Evolutionary conservation across 1,140 invertebrate genomes (phyloP).

Genomic region (Solenopsis fugax): DNA sequence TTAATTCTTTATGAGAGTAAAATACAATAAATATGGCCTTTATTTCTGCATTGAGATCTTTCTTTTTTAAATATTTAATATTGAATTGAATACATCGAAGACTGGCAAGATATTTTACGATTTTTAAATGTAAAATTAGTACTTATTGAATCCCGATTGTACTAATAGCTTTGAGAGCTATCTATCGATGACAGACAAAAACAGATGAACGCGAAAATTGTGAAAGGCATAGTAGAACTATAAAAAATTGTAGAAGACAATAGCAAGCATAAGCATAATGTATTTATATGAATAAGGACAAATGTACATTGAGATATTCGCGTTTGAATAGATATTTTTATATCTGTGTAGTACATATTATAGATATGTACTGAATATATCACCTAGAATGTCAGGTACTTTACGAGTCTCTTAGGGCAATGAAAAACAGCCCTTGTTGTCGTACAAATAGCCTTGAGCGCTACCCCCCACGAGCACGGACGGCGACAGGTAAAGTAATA

Average conservation of each 20-base stretch:
- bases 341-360: too few species aligned
- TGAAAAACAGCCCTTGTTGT: conserved; percentile 77
- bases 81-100: not conserved
- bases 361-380: conserved; percentile 2
- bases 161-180: not conserved
- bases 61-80: not conserved
- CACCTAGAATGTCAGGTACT: conserved; percentile 52
- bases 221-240: not conserved
- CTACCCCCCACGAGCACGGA: conserved; percentile 73
- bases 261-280: not conserved
- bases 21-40: not conserved
- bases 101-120: not conserved
- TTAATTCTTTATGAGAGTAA: not conserved
- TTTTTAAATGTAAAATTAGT: not conserved
- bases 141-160: not conserved
- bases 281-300: conserved; percentile 1
- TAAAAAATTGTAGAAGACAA: not conserved
- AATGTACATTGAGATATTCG: not conserved
- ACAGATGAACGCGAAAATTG: not conserved
- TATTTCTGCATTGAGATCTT: not conserved
- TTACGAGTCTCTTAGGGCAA: conserved; percentile 67
- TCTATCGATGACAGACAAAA: not conserved
- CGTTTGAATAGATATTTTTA: not conserved
- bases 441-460: conserved; percentile 83
- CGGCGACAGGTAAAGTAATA: conserved; percentile 86